Evolutionary conservation across 2,888 invertebrate genomes (phyloP), one percentile per base, ranked within the genome.

Genomic region (Dolomedes plantarius): DNA sequence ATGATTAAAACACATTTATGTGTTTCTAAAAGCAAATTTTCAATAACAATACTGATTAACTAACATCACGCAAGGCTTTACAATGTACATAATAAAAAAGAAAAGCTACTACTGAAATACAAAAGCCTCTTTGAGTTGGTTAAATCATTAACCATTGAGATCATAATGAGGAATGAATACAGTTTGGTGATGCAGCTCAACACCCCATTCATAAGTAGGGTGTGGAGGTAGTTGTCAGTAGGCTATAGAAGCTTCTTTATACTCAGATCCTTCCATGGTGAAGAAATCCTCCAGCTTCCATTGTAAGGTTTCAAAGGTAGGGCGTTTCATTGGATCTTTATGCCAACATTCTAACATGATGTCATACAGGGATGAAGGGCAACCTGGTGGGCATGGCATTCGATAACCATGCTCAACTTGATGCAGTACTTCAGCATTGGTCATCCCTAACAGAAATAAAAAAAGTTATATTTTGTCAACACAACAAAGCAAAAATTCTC

Each of bases 271-370:
- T 92, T 98, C 98, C 94, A 98, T 95, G 90, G 98, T 98, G 93
- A 99, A 99, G 94, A 99, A 98, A 93, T 99, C 99, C 92, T 99
- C 99, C 88, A 99, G 94, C 92, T 98, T 98, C 99, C 99, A 99
- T 92, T 99, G 98, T 89, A 99, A 94, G 0, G 99, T 99, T 93
- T 99, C 99, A 93, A 99, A 99, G 62, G 99, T 99, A 88, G 99
- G 99, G 92, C 99, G 94, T 91, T 98, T 97, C 94, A 98, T 96
- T 72, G 98, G 97, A 91, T 98, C 98, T 88, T 96, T 96, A 92
- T 96, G 96, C 99, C 99, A 99, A 92, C 99, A 99, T 92, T 99
- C 98, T 75, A 98, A 93, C 99, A 99, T 99, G 90, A 99, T 98
- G 91, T 99, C 98, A 93, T 99, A 99, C 31, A 99, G 94, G 0